Evolutionary conservation across 2,797 vertebrate species (phyloP), one percentile per base, ranked within the genome.

Genomic region (Eupleurogrammus muticus): DNA sequence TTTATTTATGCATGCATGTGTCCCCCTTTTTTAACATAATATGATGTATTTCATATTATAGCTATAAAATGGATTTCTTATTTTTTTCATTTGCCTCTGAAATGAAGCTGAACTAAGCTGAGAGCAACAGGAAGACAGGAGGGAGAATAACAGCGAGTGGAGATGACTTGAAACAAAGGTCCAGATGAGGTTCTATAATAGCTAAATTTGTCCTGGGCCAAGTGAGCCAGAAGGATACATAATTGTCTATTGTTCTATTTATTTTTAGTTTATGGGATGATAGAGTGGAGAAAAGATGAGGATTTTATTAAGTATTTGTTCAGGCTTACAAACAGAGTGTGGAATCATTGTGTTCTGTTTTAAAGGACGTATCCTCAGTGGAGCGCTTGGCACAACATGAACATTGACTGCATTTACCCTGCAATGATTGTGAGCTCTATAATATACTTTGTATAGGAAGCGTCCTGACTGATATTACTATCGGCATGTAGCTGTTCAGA

Each of bases 351-450:
- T 49, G 24, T 67, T 67, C 32, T 48, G 19, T 58, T 78, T 63
- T 61, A 65, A 73, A 68, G 68, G 58, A 55, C 55, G 34, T 44
- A 21, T 56, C 57, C 34, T 81, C 60, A 17, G 19, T 23, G 21
- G 35, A 21, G 55, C 46, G 63, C 46, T 61, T 57, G 35, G 64
- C 62, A 62, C 49, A 51, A 36, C 3, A 23, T 20, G 52, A 63
- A 38, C 51, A 51, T 23, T 51, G 70, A 74, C 70, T 70, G 80
- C n/a, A 77, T 78, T 89, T 77, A 64, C 62, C 62, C 73, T 3
- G 21, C 17, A 35, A 53, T 75, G 57, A 71, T 63, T 44, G 50
- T 9, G 42, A 78, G 70, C 78, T 53, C n/a, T 16, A 50, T 24
- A 20, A 60, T 75, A 66, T 24, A 8, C 73, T 60, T 40, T 50